A percentile compares a stretch with the other conserved stretches of the same genome.
phyloP scores from a whole-genome alignment of 2,797 vertebrate species.

The Phoebastria nigripes region DNA sequence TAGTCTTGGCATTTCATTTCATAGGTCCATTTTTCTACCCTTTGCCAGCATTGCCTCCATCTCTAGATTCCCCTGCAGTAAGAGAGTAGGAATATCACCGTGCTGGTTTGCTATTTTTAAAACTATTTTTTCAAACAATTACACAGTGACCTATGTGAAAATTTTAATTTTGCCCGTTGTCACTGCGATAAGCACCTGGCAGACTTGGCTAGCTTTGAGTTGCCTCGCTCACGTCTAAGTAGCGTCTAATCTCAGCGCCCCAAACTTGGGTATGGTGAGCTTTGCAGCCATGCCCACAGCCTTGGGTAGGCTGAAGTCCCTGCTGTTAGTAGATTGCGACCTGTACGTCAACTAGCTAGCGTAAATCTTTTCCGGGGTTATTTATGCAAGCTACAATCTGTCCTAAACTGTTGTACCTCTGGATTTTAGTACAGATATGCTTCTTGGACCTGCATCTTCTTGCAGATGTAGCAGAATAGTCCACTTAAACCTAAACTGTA shows the following conservation, averaged over 20 bases:
- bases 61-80: background rate
- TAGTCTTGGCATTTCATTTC: background rate
- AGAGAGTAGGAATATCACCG: background rate
- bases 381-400: background rate
- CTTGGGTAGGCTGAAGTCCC: background rate
- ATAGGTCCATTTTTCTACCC: background rate
- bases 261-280: rapidly evolving
- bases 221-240: background rate
- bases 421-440: background rate
- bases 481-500: background rate
- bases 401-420: background rate
- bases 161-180: background rate
- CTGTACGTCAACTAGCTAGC: background rate
- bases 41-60: background rate
- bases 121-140: background rate
- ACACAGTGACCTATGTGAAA: background rate
- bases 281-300: background rate
- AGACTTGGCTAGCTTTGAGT: background rate
- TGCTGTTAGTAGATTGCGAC: rapidly evolving
- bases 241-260: background rate
- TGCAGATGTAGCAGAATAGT: background rate
- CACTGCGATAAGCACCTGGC: background rate
- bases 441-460: background rate
- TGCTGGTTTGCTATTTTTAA: background rate
- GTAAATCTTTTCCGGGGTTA: background rate